Percentiles rank a stretch among this genome's conserved stretches.
phyloP scores from a whole-genome alignment of 2,888 invertebrate species.

The Calameuta idolon region DNA sequence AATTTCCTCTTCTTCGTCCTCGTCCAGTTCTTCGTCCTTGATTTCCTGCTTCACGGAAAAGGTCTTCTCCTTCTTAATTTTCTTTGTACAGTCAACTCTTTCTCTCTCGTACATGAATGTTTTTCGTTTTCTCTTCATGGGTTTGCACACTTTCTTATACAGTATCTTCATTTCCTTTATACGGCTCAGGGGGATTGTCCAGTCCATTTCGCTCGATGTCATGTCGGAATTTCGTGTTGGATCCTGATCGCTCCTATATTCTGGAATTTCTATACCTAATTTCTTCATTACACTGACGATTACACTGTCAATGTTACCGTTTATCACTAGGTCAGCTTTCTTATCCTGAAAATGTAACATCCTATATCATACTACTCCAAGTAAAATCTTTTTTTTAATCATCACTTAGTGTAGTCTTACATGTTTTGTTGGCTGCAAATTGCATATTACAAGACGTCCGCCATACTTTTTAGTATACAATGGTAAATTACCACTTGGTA shows the following conservation, averaged over 20 bases:
- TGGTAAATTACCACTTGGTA: conserved; percentile 96
- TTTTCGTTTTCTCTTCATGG: conserved; percentile 63
- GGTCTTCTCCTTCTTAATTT: conserved; percentile 33
- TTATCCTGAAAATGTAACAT: conserved; percentile 77
- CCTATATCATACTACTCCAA: background rate
- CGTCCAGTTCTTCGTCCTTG: conserved; percentile 8
- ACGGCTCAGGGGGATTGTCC: conserved; percentile 77
- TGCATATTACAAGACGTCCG: conserved; percentile 92
- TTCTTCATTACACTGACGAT: conserved; percentile 80
- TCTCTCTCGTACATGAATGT: conserved; percentile 64
- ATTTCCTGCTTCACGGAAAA: conserved; percentile 26
- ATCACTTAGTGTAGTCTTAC: conserved; percentile 69
- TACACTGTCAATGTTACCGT: conserved; percentile 89
- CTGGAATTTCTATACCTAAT: conserved; percentile 79
- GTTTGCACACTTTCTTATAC: conserved; percentile 70
- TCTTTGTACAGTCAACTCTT: conserved; percentile 39
- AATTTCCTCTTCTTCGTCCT: conserved; percentile 8
- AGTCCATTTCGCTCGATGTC: conserved; percentile 72
- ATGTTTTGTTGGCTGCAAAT: conserved; percentile 98
- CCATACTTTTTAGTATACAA: conserved; percentile 85
- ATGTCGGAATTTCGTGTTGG: conserved; percentile 72
- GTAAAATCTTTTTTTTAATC: background rate
- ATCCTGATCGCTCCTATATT: conserved; percentile 76
- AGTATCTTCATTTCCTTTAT: conserved; percentile 74
- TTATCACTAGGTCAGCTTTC: conserved; percentile 89